A percentile compares a stretch with the other conserved stretches of the same genome.
Conservation (phyloP, 2,113 vertebrate species). For the Equus przewalskii region DNA sequence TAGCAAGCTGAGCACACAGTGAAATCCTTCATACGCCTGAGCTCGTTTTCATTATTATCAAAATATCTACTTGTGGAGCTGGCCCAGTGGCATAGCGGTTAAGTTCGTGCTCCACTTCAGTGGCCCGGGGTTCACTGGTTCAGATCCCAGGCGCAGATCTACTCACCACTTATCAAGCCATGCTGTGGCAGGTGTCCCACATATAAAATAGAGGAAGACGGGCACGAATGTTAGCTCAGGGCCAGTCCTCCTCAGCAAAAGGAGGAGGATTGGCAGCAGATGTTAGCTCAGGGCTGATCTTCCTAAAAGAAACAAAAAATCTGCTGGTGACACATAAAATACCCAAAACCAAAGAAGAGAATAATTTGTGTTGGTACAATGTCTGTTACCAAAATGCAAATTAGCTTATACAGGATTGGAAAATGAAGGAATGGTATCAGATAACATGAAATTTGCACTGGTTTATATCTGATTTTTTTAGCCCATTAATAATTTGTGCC, state of each 20-base stretch:
- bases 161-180: too few species aligned
- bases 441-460: not conserved
- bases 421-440: not conserved
- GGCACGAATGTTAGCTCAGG: too few species aligned
- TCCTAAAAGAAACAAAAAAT: not conserved
- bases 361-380: not conserved
- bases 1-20: not conserved
- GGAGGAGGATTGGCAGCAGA: too few species aligned
- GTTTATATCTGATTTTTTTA: not conserved
- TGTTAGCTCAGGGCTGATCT: too few species aligned
- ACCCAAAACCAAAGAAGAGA: not conserved
- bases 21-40: not conserved
- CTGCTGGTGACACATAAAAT: not conserved
- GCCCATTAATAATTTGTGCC: not conserved
- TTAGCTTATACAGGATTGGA: not conserved
- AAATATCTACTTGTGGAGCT: not conserved
- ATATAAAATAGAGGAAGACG: too few species aligned
- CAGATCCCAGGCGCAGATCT: too few species aligned
- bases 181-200: too few species aligned
- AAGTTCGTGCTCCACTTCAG: too few species aligned
- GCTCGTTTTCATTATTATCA: not conserved
- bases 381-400: not conserved
- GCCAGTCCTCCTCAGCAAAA: too few species aligned
- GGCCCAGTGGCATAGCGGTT: too few species aligned
- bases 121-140: too few species aligned